Conservation (phyloP, 2,797 vertebrate species). For the Percopsis omiscomaycus region DNA sequence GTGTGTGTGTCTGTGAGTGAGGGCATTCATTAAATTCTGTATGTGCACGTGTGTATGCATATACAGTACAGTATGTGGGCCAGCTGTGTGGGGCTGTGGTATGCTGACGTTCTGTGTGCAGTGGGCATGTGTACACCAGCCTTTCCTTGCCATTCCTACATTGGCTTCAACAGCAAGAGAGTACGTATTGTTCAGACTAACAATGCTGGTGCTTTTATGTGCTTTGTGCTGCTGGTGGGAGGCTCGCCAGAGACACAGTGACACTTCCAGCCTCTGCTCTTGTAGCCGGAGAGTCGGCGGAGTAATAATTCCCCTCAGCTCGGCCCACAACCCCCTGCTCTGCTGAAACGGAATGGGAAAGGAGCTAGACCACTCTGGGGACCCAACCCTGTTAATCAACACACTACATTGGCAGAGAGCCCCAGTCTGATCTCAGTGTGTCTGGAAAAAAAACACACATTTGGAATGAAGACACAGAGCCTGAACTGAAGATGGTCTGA, state of each 20-base stretch:
- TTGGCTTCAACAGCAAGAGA: constrained; percentile 28
- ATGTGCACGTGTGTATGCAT: constrained; percentile 16
- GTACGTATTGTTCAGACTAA: constrained; percentile 23
- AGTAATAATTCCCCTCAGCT: constrained; percentile 51
- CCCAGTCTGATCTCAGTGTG: constrained; percentile 66
- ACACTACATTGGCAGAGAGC: constrained; percentile 74
- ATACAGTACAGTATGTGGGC: constrained; percentile 21
- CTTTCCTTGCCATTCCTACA: constrained; percentile 6
- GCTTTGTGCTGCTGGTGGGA: constrained; percentile 46
- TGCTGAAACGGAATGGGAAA: constrained; percentile 84
- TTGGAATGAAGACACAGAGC: constrained; percentile 62
- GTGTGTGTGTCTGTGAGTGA: constrained; percentile 20
- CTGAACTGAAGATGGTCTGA: constrained; percentile 60
- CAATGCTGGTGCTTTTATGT: constrained; percentile 40
- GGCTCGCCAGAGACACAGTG: constrained; percentile 50
- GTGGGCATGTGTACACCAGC: constrained; percentile 22
- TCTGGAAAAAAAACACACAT: constrained; percentile 71
- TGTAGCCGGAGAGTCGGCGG: constrained; percentile 50
- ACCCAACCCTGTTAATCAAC: constrained; percentile 82
- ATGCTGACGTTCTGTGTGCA: not conserved
- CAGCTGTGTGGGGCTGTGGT: not conserved
- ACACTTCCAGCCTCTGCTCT: constrained; percentile 59
- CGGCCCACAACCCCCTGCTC: constrained; percentile 54
- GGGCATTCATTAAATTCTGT: not conserved
- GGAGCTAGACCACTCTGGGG: constrained; percentile 71